These are phyloP conservation scores for Mormyrus proboscirostris DNA, from an alignment of 2,797 vertebrate genomes.

Conservation along the genomic window DNA sequence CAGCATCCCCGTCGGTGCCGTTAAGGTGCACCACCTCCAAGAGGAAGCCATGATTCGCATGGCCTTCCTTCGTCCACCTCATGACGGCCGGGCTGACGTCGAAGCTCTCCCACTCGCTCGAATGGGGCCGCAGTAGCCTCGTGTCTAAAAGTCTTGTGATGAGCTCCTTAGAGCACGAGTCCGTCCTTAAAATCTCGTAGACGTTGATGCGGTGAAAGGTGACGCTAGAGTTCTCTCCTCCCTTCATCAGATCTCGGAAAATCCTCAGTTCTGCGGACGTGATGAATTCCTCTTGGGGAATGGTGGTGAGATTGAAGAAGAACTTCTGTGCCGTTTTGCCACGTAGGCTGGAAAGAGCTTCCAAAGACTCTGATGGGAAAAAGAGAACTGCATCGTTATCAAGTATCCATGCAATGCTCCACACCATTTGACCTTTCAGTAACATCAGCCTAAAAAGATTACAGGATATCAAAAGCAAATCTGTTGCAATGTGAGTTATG, in stretches of 20 bases:
- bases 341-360: slow-evolving; percentile 80
- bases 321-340: slow-evolving; percentile 86
- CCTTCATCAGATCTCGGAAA: slow-evolving; percentile 77
- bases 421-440: neutral
- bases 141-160: slow-evolving; percentile 93
- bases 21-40: slow-evolving; percentile 85
- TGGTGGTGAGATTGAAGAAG: slow-evolving; percentile 92
- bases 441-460: neutral
- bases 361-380: slow-evolving; percentile 74
- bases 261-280: slow-evolving; percentile 92
- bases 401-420: neutral
- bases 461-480: neutral
- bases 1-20: slow-evolving; percentile 43
- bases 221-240: slow-evolving; percentile 40
- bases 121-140: slow-evolving; percentile 83
- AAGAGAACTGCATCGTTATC: neutral
- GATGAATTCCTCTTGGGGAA: slow-evolving; percentile 85
- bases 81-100: slow-evolving; percentile 89
- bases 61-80: slow-evolving; percentile 81
- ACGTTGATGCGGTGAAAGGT: slow-evolving; percentile 94
- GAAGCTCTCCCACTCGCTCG: slow-evolving; percentile 93
- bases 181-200: slow-evolving; percentile 88
- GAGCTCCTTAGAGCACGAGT: slow-evolving; percentile 66
- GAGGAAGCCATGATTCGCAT: slow-evolving; percentile 87
- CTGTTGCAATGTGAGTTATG: neutral